Evolutionary conservation across 64 coral and sea anemone species (phyloP).

Genomic region (Acropora yongei): DNA sequence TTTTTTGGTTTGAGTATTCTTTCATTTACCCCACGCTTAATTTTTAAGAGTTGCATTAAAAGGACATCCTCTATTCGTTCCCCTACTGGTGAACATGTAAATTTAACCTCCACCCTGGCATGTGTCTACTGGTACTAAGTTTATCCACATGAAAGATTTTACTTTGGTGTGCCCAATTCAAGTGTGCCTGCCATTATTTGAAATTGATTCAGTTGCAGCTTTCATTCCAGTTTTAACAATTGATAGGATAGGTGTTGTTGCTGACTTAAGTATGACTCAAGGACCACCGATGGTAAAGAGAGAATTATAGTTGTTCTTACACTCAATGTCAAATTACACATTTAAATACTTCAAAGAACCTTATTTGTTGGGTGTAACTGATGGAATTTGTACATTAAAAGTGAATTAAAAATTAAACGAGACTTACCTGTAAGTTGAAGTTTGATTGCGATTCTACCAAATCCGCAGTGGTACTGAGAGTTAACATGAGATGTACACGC

Average conservation of each 20-base stretch:
- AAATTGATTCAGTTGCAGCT: constrained; percentile 44
- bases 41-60: too few relatives aligned
- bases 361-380: not conserved
- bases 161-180: constrained; percentile 48
- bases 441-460: too few relatives aligned
- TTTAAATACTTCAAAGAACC: not conserved
- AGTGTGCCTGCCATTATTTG: constrained; percentile 56
- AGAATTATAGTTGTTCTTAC: constrained; percentile 54
- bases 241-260: constrained; percentile 54
- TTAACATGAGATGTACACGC: too few relatives aligned
- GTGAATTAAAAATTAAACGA: too few relatives aligned
- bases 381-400: not conserved
- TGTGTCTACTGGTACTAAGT: constrained; percentile 47
- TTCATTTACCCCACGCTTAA: constrained; percentile 44
- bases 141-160: constrained; percentile 19
- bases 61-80: not conserved
- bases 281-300: constrained; percentile 55
- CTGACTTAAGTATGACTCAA: constrained; percentile 37
- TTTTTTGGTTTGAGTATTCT: constrained; percentile 40
- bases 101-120: constrained; percentile 2
- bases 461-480: too few relatives aligned
- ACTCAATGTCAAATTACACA: constrained; percentile 21
- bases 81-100: not conserved
- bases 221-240: constrained; percentile 66
- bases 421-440: too few relatives aligned